Conservation (phyloP, 2,113 vertebrate species). For the Crotalus viridis region DNA sequence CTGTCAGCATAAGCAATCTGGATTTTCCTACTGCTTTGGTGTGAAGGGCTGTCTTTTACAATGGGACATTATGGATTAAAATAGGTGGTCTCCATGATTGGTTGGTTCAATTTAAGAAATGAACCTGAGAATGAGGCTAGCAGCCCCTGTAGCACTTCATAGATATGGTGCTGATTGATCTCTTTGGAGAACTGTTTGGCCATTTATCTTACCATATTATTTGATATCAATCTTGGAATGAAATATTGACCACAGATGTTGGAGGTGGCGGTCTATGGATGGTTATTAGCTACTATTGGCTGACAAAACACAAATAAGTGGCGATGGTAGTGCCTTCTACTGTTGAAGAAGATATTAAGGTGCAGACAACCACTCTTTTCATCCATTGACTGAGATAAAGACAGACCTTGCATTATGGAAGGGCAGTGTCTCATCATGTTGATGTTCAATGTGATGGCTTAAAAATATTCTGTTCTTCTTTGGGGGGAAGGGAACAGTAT, state of each 20-base stretch:
- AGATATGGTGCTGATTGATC: not conserved
- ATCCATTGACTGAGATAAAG: not conserved
- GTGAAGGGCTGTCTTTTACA: not conserved
- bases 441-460: not conserved
- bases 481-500: not conserved
- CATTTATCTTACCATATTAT: not conserved
- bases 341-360: not conserved
- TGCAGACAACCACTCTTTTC: not conserved
- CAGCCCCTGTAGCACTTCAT: not conserved
- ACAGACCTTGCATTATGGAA: not conserved
- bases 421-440: not conserved
- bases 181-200: not conserved
- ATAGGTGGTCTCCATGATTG: not conserved
- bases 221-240: not conserved
- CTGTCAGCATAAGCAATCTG: not conserved
- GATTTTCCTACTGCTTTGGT: not conserved
- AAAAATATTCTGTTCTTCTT: not conserved
- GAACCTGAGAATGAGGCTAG: not conserved
- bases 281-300: not conserved
- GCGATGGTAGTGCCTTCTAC: not conserved
- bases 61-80: not conserved
- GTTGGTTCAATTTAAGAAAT: not conserved
- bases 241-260: not conserved
- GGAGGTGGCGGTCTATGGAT: not conserved
- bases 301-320: not conserved